Evolutionary conservation across 2,113 vertebrate species (phyloP), one percentile per base, ranked within the genome.

Genomic region (Spermophilus dauricus): DNA sequence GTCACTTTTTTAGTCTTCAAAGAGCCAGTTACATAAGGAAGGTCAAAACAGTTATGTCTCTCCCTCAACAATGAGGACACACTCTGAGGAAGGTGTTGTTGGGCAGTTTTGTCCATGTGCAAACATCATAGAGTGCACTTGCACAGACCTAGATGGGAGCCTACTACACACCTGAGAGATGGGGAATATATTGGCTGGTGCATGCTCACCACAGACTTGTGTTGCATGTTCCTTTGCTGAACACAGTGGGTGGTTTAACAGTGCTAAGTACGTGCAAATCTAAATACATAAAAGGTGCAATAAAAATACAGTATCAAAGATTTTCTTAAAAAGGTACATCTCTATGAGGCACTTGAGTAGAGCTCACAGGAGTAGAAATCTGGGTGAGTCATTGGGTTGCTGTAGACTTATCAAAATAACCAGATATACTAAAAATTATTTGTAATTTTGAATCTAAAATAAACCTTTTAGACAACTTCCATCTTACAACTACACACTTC

Each of bases 1-100:
- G 67, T 72, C 34, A 65, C 63, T 93, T 76, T 85, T 70, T 20
- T 96, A 61, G 45, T 93, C 85, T 94, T 72, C 26, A 42, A 53
- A 95, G 48, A 83, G 1, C 45, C 51, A 16, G 2, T 91, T 75
- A 65, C 18, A 81, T 77, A 58, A 12, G 67, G 34, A 67, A 88
- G 17, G 14, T 12, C 80, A 32, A 76, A 20, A 30, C 8, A 58
- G 32, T 48, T 32, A 37, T 37, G 3, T n/a, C 20, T 51, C 20
- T 51, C 63, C 13, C 26, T 39, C 58, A 53, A 51, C 14, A 32
- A 14, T 34, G 6, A 30, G 73, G 1, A 2, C 34, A 9, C n/a
- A 22, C 26, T 17, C 56, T 42, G 53, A 75, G 56, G 65, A 53
- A 42, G 51, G 34, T 3, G 30, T 4, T 18, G 22, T 37, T 22